Conservation (phyloP, 92 coral and sea anemone genomes). For the Nematostella vectensis region DNA sequence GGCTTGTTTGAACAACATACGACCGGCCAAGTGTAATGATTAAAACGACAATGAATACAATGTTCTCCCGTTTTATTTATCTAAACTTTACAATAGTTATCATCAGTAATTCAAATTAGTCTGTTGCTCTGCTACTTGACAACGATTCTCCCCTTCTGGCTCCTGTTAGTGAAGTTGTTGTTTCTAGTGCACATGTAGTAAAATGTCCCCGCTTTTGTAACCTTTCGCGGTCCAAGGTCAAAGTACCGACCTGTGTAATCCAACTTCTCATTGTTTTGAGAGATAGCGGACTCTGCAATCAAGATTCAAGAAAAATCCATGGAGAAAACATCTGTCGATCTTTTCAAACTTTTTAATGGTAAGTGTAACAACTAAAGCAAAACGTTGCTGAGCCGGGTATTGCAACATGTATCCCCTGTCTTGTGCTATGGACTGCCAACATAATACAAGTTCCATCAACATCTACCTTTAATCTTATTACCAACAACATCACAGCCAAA, state of each 20-base stretch:
- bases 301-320: conserved; percentile 20
- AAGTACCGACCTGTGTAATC: conserved; percentile 26
- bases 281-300: too few species aligned
- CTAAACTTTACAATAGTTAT: too few species aligned
- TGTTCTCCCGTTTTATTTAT: background rate
- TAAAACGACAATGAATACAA: background rate
- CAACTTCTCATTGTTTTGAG: conserved; percentile 8
- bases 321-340: too few species aligned
- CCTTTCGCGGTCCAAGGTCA: conserved; percentile 30
- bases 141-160: conserved; percentile 72
- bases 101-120: too few species aligned
- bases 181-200: conserved; percentile 55
- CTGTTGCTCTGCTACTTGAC: conserved; percentile 11
- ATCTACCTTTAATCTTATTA: too few species aligned
- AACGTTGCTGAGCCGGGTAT: background rate
- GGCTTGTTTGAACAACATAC: too few species aligned
- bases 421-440: background rate
- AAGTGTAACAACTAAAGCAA: background rate
- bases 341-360: too few species aligned
- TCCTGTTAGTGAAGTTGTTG: conserved; percentile 82
- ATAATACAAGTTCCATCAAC: too few species aligned
- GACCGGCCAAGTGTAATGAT: too few species aligned
- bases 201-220: conserved; percentile 21
- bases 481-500: too few species aligned
- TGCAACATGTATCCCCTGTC: background rate